These are phyloP conservation scores for Hypanus sabinus DNA, from an alignment of 2,113 vertebrate genomes.

Conservation along the genomic window DNA sequence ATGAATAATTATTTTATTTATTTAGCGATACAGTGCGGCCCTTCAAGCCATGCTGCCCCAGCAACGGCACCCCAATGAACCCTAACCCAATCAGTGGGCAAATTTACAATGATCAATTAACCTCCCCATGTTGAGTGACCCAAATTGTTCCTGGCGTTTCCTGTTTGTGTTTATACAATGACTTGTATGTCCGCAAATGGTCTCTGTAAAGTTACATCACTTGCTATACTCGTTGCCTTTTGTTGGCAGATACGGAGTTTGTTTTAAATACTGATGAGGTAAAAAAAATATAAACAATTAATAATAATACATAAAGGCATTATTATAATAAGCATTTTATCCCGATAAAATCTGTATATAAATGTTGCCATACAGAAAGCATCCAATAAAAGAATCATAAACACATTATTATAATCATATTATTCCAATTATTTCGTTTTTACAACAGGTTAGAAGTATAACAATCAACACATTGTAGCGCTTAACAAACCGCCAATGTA, in stretches of 20 bases:
- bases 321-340: background rate
- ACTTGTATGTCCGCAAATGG: background rate
- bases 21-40: too few relatives aligned
- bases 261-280: background rate
- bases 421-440: background rate
- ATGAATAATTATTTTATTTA: too few relatives aligned
- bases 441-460: background rate
- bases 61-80: too few relatives aligned
- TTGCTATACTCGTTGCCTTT: background rate
- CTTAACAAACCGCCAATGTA: background rate
- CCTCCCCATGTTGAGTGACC: background rate
- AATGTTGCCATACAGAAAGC: background rate
- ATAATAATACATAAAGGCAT: background rate
- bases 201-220: background rate
- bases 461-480: background rate
- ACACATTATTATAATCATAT: background rate
- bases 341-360: background rate
- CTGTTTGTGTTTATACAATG: background rate
- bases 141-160: background rate
- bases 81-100: too few relatives aligned
- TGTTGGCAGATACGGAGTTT: background rate
- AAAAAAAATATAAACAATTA: background rate
- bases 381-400: background rate
- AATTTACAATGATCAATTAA: too few relatives aligned
- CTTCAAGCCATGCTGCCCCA: too few relatives aligned